Evolutionary conservation across 2,113 vertebrate genomes (phyloP).

Genomic region (Nestor notabilis): DNA sequence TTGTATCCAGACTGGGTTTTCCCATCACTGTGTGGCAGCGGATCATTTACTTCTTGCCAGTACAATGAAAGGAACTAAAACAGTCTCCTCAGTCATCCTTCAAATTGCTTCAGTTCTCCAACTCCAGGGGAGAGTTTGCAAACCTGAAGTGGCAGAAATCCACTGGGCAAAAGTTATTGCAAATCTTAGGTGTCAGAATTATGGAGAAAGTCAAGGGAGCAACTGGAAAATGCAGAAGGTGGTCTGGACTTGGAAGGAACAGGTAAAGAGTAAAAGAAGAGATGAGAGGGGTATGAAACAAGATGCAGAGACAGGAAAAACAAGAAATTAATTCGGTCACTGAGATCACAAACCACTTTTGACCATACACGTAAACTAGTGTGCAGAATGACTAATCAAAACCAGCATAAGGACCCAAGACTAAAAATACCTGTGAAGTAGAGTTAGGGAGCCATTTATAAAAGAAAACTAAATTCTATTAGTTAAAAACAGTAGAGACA

Average conservation of each 20-base stretch:
- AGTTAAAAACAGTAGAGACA: not conserved
- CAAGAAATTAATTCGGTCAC: not conserved
- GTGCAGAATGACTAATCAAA: not conserved
- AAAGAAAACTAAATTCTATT: not conserved
- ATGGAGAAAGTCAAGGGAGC: not conserved
- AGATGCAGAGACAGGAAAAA: not conserved
- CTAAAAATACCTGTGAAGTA: not conserved
- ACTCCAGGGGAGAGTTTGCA: not conserved
- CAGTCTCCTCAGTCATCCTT: not conserved
- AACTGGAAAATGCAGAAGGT: not conserved
- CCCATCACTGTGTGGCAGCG: slow-evolving; percentile 15
- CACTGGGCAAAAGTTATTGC: not conserved
- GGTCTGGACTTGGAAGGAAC: not conserved
- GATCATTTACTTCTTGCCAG: not conserved
- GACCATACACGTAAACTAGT: not conserved
- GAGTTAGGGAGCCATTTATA: not conserved
- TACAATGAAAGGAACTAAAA: not conserved
- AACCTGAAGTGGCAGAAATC: not conserved
- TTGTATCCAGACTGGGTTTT: not conserved
- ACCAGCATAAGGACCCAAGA: not conserved
- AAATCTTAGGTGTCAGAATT: not conserved
- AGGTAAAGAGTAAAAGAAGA: not conserved
- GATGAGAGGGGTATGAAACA: not conserved
- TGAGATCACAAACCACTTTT: not conserved
- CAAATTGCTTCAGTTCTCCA: not conserved